These are phyloP conservation scores for Chrysomallon squamiferum DNA, from an alignment of 1,140 invertebrate species.

Conservation along the genomic window DNA sequence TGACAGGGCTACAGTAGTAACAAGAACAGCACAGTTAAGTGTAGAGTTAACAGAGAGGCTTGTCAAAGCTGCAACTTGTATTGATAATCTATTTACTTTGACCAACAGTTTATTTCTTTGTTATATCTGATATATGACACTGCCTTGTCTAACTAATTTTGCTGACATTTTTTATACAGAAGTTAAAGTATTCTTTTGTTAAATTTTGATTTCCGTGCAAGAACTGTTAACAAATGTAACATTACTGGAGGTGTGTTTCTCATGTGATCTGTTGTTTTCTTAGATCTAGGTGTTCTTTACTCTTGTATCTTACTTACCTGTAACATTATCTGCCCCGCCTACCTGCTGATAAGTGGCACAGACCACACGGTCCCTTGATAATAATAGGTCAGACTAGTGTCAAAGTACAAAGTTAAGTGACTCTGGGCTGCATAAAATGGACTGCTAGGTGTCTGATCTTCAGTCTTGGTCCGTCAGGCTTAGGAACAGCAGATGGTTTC, in stretches of 20 bases:
- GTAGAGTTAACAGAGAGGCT: too few species aligned
- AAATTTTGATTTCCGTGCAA: too few species aligned
- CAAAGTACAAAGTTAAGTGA: slow-evolving; percentile 34
- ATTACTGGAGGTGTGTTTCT: too few species aligned
- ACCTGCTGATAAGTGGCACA: slow-evolving; percentile 20
- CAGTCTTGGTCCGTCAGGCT: too few species aligned
- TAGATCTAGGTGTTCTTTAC: neutral
- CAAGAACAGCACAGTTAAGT: too few species aligned
- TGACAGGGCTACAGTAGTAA: too few species aligned
- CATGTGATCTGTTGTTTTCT: neutral
- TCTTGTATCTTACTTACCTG: neutral
- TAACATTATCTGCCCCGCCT: slow-evolving; percentile 19
- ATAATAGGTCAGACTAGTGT: slow-evolving; percentile 9
- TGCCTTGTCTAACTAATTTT: slow-evolving; percentile 16
- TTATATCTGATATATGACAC: slow-evolving; percentile 20
- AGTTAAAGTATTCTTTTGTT: too few species aligned
- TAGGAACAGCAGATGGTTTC: too few species aligned
- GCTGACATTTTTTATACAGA: neutral
- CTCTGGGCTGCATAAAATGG: slow-evolving; percentile 27
- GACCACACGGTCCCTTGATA: slow-evolving; percentile 11
- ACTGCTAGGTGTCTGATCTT: neutral
- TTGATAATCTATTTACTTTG: slow-evolving; percentile 20
- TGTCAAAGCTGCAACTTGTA: neutral
- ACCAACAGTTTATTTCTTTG: slow-evolving; percentile 37
- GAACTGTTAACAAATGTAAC: too few species aligned